A percentile compares a stretch with the other conserved stretches of the same genome.
Conservation (phyloP, 1,140 invertebrate genomes). For the Eueides isabella region DNA sequence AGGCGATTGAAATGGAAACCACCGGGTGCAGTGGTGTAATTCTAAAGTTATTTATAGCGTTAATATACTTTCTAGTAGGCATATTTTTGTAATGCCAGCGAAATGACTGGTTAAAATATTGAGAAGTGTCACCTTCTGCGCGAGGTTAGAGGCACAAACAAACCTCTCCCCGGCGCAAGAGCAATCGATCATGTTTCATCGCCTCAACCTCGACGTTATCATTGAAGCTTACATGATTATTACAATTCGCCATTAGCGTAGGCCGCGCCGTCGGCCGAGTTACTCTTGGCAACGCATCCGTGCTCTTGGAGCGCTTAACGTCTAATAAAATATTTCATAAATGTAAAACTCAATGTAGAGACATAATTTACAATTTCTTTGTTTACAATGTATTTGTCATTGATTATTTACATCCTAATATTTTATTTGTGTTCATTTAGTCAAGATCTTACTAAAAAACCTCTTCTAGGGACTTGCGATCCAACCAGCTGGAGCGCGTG, state of each 20-base stretch:
- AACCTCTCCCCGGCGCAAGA: not conserved
- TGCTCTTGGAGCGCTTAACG: not conserved
- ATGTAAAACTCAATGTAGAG: not conserved
- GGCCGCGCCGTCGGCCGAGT: not conserved
- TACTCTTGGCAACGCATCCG: slow-evolving; percentile 1
- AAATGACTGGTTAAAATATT: not conserved
- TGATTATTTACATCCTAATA: not conserved
- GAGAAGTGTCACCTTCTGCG: slow-evolving; percentile 24
- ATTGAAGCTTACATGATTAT: slow-evolving; percentile 25
- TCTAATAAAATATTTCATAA: not conserved
- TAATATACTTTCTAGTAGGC: no score
- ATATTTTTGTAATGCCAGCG: not conserved
- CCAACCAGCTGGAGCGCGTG: slow-evolving; percentile 88
- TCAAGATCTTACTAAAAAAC: not conserved
- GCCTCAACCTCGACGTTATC: slow-evolving; percentile 12
- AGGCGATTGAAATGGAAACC: no score
- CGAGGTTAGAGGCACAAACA: slow-evolving; percentile 16
- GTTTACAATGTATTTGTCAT: not conserved
- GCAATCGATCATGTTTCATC: slow-evolving; percentile 17
- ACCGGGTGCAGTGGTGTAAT: no score
- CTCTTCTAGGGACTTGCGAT: slow-evolving; percentile 89
- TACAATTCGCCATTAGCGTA: slow-evolving; percentile 14
- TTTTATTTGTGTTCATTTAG: not conserved
- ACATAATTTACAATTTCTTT: not conserved
- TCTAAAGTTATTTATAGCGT: no score